These are phyloP conservation scores for Tragelaphus strepsiceros DNA, from an alignment of 2,113 vertebrate genomes.

Conservation along the genomic window DNA sequence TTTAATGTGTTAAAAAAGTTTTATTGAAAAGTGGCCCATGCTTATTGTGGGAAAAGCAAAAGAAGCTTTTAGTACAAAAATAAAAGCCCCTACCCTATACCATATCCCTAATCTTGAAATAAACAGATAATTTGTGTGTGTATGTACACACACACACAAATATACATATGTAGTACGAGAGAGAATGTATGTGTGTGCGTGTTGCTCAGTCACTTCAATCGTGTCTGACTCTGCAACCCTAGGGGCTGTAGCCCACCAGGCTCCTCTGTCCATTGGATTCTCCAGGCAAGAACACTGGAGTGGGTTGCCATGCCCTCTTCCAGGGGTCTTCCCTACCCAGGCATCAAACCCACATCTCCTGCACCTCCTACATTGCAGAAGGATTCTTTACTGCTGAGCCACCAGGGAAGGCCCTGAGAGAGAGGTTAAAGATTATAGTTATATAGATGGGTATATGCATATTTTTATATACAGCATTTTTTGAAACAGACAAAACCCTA, in stretches of 20 bases:
- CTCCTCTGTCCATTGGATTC: not conserved
- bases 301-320: not conserved
- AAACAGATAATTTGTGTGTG: not conserved
- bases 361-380: accelerated
- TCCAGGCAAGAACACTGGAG: not conserved
- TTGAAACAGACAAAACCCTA: not conserved
- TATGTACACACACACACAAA: not conserved
- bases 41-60: not conserved
- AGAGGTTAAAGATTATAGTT: not conserved
- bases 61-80: not conserved
- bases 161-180: not conserved
- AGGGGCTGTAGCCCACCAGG: not conserved
- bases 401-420: not conserved
- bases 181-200: not conserved
- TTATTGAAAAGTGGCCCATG: not conserved
- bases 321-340: not conserved
- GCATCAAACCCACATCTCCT: not conserved
- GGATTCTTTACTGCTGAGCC: not conserved
- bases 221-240: not conserved
- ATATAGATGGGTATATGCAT: not conserved
- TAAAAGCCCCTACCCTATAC: not conserved
- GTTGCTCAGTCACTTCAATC: not conserved
- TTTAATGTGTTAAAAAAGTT: not conserved
- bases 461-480: not conserved
- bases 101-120: not conserved